Conservation (phyloP, 1,140 invertebrate genomes). For the Temnothorax longispinosus region DNA sequence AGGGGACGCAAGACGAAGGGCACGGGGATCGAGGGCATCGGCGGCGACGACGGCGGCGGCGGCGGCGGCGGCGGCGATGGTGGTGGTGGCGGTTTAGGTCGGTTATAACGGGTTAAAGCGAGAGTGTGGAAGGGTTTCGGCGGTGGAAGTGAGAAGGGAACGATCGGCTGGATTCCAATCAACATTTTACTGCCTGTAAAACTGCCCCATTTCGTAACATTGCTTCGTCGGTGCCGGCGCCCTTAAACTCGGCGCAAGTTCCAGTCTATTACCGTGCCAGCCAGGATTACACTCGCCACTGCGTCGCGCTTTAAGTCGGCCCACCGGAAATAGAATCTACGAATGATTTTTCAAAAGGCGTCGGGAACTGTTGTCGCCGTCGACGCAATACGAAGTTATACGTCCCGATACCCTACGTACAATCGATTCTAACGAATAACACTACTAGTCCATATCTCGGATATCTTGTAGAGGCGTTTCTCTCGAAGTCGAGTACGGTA, state of each 20-base stretch:
- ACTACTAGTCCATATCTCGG: slow-evolving; percentile 7
- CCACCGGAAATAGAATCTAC: slow-evolving; percentile 63
- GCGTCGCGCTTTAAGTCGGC: background rate
- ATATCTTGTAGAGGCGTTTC: slow-evolving; percentile 13
- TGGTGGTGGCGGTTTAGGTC: slow-evolving; percentile 25
- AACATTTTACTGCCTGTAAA: slow-evolving; percentile 80
- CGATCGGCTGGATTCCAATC: slow-evolving; percentile 76
- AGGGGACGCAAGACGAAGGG: slow-evolving; percentile 14
- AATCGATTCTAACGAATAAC: slow-evolving; percentile 59
- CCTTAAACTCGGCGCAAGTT: slow-evolving; percentile 74
- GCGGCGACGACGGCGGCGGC: background rate
- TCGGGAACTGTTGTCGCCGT: background rate
- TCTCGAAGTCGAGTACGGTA: background rate
- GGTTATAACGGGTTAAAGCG: slow-evolving; percentile 56
- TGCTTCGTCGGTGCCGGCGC: slow-evolving; percentile 69
- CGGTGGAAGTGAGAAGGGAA: slow-evolving; percentile 56
- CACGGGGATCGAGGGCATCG: background rate
- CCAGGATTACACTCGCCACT: slow-evolving; percentile 52
- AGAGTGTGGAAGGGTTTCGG: slow-evolving; percentile 41
- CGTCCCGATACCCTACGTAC: slow-evolving; percentile 12
- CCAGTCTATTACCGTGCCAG: slow-evolving; percentile 67
- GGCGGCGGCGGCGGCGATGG: background rate
- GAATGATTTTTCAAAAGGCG: slow-evolving; percentile 61
- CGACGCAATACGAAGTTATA: too few relatives aligned
- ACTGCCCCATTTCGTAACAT: slow-evolving; percentile 76